Evolutionary conservation across 1,140 invertebrate genomes (phyloP), one percentile per base, ranked within the genome.

Genomic region (Cephus cinctus): DNA sequence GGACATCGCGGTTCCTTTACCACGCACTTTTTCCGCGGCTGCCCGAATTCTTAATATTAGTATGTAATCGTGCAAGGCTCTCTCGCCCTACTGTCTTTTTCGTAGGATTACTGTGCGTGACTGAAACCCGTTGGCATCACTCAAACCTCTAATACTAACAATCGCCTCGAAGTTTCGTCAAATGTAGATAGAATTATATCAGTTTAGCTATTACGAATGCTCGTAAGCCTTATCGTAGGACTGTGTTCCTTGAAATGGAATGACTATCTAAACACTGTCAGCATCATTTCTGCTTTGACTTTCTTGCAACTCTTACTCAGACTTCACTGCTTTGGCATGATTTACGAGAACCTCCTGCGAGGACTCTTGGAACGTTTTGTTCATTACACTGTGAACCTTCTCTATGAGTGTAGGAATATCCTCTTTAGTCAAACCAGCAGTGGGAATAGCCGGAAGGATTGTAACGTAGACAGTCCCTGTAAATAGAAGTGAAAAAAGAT

Each of bases 391-490:
- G 59, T 84, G 82, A 18, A 83, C 78, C 49, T 82, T 76, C 0
- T 87, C 81, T 20, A 89, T 81, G n/a, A 90, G 57, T n/a, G 76
- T 47, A 1, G 77, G 70, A 43, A 90, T 77, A 60, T 88, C 77
- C 0, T 85, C 83, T 59, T 82, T 85, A 0, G 71, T 79, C 30
- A 84, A 60, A 23, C 81, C 82, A 36, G 81, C 71, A 0, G 87
- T 89, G 34, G 81, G 64, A 54, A 90, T 85, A 31, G 83, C 67
- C 1, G 88, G 87, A 52, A 91, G 65, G 65, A 90, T 87, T 22
- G 82, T 82, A 20, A 90, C 84, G 9, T 83, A 79, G 53, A 81
- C 81, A 30, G 80, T 78, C 41, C 87, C 87, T 82, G 71, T 50
- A 76, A 76, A 40, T 35, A 43, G 32, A 22, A 6, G 23, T 4